Evolutionary conservation across 2,797 vertebrate species (phyloP).

Genomic region (Coregonus sp.): DNA sequence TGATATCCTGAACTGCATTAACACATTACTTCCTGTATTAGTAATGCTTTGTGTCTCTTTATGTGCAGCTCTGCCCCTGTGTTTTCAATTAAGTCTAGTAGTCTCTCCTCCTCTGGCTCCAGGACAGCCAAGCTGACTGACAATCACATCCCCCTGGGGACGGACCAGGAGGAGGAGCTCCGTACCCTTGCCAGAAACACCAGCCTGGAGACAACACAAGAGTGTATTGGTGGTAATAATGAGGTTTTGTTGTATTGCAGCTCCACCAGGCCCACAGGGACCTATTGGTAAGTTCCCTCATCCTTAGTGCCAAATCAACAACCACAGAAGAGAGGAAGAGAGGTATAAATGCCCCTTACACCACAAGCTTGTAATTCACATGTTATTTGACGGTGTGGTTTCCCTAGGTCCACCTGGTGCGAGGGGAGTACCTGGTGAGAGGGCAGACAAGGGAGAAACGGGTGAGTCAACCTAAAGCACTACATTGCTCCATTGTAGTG

Average conservation of each 20-base stretch:
- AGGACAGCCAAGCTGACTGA: background rate
- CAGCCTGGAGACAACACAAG: conserved; percentile 40
- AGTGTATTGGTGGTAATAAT: background rate
- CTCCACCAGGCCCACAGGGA: conserved; percentile 17
- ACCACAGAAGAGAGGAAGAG: background rate
- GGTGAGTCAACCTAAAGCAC: conserved; percentile 44
- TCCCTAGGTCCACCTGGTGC: conserved; percentile 27
- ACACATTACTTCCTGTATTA: background rate
- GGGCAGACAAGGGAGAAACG: conserved; percentile 36
- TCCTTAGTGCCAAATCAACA: background rate
- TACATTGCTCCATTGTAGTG: background rate
- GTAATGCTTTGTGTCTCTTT: background rate
- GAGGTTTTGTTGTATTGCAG: conserved; percentile 7
- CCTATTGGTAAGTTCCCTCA: conserved; percentile 3
- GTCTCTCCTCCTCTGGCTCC: background rate
- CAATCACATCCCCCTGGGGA: background rate
- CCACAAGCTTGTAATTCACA: background rate
- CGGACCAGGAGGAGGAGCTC: conserved; percentile 4
- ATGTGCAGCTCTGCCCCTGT: conserved; percentile 6
- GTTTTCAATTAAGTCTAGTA: background rate
- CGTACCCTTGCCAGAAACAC: conserved; percentile 48
- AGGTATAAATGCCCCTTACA: background rate
- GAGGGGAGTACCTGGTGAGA: conserved; percentile 29
- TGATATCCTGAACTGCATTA: background rate
- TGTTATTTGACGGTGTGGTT: conserved; percentile 37